Evolutionary conservation across 2,113 vertebrate genomes (phyloP).

Genomic region (Dromaius novaehollandiae): DNA sequence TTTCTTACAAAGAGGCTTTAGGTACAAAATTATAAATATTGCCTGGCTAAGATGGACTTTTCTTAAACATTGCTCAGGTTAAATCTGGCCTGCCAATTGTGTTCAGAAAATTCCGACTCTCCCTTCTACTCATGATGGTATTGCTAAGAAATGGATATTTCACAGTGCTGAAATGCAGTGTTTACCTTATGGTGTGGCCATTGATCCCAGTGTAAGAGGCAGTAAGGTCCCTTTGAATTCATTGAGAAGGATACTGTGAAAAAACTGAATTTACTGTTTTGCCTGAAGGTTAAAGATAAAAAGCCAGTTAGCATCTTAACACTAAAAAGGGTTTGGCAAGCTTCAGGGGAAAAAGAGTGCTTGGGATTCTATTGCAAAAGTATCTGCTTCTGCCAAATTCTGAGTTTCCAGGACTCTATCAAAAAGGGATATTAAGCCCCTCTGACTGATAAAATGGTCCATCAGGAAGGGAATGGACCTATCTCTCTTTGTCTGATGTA

Average conservation of each 20-base stretch:
- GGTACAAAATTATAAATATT: background rate
- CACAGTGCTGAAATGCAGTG: background rate
- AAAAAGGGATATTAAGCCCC: background rate
- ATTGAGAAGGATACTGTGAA: background rate
- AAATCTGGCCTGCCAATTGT: background rate
- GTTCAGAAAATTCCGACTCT: background rate
- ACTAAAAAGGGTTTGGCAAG: background rate
- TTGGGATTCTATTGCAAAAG: background rate
- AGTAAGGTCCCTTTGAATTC: background rate
- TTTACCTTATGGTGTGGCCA: background rate
- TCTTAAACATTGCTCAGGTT: background rate
- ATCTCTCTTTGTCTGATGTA: background rate
- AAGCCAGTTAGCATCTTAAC: background rate
- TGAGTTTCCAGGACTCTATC: background rate
- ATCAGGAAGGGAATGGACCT: background rate
- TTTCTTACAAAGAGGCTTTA: background rate
- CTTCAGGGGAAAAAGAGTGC: background rate
- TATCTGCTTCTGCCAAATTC: background rate
- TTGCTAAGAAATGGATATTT: background rate
- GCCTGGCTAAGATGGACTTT: background rate
- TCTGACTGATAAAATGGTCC: background rate
- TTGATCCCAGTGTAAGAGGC: background rate
- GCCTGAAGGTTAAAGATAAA: slow-evolving; percentile 1
- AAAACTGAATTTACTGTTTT: background rate
- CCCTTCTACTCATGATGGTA: accelerated